phyloP scores from a whole-genome alignment of 1,140 invertebrate genomes.

The Ceratosolen fusciceps region DNA sequence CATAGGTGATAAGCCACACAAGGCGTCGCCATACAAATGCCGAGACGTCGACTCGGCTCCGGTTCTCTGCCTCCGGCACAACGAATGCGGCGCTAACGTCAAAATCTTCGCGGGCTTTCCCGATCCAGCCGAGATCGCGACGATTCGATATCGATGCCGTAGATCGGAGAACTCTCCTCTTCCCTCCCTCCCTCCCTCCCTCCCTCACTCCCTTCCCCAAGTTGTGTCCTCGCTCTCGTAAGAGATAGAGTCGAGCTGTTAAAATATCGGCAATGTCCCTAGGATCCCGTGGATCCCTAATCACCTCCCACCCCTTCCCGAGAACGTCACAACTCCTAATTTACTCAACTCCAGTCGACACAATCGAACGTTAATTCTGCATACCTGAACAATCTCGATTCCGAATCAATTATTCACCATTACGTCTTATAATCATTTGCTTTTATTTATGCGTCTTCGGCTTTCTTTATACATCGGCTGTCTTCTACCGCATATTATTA shows the following conservation, averaged over 20 bases:
- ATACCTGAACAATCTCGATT: too few species aligned
- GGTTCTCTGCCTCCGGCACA: neutral
- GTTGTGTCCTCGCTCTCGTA: neutral
- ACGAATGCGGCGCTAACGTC: conserved; percentile 43
- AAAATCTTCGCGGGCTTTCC: conserved; percentile 21
- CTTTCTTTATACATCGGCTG: too few species aligned
- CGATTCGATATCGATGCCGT: too few species aligned
- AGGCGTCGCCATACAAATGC: conserved; percentile 33
- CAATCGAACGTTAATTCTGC: too few species aligned
- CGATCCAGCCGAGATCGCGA: neutral
- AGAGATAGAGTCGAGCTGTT: too few species aligned
- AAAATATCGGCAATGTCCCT: too few species aligned
- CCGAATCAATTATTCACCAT: too few species aligned
- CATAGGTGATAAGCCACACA: conserved; percentile 49
- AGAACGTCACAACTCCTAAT: too few species aligned
- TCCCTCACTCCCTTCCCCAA: neutral
- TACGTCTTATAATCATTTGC: too few species aligned
- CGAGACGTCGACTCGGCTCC: neutral
- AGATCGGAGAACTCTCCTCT: neutral
- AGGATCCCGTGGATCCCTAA: neutral
- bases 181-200: neutral
- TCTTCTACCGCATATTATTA: too few species aligned
- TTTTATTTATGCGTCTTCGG: too few species aligned
- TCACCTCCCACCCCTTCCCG: neutral
- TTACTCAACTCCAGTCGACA: too few species aligned